These are phyloP conservation scores for Brassicogethes aeneus DNA, from an alignment of 2,888 invertebrate species.

Conservation along the genomic window DNA sequence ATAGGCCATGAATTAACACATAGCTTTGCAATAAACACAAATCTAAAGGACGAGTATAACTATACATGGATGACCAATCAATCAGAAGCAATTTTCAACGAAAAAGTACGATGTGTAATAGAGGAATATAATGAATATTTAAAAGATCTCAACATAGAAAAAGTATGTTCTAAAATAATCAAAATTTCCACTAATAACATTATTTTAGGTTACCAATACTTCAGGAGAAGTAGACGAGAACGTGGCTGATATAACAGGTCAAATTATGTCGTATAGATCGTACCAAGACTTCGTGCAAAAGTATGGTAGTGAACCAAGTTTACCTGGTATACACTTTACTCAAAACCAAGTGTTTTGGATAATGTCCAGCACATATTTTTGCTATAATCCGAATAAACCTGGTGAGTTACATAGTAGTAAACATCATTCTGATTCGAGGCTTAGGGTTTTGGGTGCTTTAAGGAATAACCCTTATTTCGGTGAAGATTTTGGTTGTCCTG, in stretches of 20 bases:
- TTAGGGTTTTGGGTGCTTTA: constrained; percentile 21
- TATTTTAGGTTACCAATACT: no score
- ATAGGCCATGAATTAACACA: constrained; percentile 31
- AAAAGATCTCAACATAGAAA: neutral
- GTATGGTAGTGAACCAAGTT: constrained; percentile 52
- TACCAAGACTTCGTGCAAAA: constrained; percentile 62
- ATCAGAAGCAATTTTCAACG: constrained; percentile 15
- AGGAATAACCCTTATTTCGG: constrained; percentile 26
- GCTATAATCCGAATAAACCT: no score
- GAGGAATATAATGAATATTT: constrained; percentile 21
- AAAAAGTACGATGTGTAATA: constrained; percentile 19
- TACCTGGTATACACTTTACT: constrained; percentile 63
- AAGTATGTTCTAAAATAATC: no score
- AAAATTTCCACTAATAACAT: neutral
- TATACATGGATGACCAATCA: constrained; percentile 18
- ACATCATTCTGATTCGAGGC: constrained; percentile 12
- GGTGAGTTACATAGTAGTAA: no score
- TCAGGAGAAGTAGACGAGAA: constrained; percentile 85
- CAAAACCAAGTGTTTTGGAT: constrained; percentile 49
- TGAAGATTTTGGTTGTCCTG: constrained; percentile 24
- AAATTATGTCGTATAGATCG: constrained; percentile 77
- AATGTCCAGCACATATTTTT: constrained; percentile 23
- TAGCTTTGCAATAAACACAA: constrained; percentile 12
- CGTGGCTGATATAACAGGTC: constrained; percentile 84
- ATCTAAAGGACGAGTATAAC: neutral